These are phyloP conservation scores for Trichosurus vulpecula DNA, from an alignment of 2,797 vertebrate genomes.

Conservation along the genomic window DNA sequence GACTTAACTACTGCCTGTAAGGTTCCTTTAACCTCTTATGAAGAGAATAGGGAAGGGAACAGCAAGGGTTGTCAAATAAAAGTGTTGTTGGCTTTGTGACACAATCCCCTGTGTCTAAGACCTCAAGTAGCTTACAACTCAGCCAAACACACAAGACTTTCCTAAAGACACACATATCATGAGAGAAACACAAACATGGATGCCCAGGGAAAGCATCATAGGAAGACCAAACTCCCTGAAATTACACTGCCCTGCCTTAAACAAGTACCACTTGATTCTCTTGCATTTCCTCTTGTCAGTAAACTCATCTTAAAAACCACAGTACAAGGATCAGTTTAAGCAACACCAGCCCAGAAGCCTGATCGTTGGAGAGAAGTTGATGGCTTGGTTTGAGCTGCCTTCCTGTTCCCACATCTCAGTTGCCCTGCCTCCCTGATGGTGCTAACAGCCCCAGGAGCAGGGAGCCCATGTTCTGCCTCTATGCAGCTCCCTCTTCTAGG, in stretches of 20 bases:
- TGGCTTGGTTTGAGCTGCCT: background rate
- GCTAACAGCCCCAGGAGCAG: background rate
- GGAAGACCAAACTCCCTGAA: background rate
- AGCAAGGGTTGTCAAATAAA: background rate
- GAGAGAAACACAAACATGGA: background rate
- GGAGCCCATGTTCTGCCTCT: background rate
- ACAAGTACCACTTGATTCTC: background rate
- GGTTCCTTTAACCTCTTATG: background rate
- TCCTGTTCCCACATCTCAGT: background rate
- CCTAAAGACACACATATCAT: background rate
- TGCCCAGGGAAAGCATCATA: background rate
- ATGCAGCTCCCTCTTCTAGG: background rate
- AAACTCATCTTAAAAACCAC: background rate
- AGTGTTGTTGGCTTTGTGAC: background rate
- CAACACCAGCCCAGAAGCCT: background rate
- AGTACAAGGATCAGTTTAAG: background rate
- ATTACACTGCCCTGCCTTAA: background rate
- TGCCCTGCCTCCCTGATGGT: background rate
- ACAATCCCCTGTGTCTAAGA: background rate
- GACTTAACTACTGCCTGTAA: background rate
- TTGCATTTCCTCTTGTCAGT: background rate
- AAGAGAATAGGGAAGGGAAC: background rate
- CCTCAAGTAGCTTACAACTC: background rate
- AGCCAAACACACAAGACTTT: background rate
- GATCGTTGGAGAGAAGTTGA: background rate